Evolutionary conservation across 2,113 vertebrate species (phyloP).

Genomic region (Capra hircus): DNA sequence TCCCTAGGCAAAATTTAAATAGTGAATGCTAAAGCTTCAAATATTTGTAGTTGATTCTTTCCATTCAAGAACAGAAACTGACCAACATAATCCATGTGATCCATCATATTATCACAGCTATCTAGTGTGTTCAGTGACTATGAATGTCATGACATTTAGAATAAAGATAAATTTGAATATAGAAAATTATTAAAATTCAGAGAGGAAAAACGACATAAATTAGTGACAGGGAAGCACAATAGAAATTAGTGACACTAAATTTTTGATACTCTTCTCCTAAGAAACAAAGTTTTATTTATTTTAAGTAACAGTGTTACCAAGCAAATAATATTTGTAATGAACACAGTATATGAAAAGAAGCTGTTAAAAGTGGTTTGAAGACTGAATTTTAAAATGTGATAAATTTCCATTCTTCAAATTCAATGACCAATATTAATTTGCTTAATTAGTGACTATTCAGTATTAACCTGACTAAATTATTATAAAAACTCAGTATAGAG

Average conservation of each 20-base stretch:
- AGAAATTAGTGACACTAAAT: slow-evolving; percentile 3
- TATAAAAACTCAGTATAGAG: not conserved
- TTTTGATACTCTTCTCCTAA: slow-evolving; percentile 21
- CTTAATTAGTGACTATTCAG: not conserved
- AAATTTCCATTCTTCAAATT: slow-evolving; percentile 19
- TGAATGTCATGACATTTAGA: not conserved
- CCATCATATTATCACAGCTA: not conserved
- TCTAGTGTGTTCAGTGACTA: not conserved
- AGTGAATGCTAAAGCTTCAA: not conserved
- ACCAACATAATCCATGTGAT: not conserved
- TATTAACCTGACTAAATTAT: not conserved
- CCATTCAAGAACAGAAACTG: not conserved
- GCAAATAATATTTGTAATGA: slow-evolving; percentile 13
- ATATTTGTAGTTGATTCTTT: not conserved
- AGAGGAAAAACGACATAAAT: not conserved
- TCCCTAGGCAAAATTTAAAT: not conserved
- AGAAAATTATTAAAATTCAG: slow-evolving; percentile 1
- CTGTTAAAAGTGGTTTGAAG: slow-evolving; percentile 5
- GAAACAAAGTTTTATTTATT: slow-evolving; percentile 50
- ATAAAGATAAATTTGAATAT: not conserved
- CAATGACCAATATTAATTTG: not conserved
- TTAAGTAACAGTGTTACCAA: slow-evolving; percentile 20
- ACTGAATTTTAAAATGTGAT: slow-evolving; percentile 15
- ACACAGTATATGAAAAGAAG: not conserved
- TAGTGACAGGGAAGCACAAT: not conserved